These are phyloP conservation scores for Patiria pectinifera DNA, from an alignment of 53 echinoderm and acorn worm genomes.

Conservation along the genomic window DNA sequence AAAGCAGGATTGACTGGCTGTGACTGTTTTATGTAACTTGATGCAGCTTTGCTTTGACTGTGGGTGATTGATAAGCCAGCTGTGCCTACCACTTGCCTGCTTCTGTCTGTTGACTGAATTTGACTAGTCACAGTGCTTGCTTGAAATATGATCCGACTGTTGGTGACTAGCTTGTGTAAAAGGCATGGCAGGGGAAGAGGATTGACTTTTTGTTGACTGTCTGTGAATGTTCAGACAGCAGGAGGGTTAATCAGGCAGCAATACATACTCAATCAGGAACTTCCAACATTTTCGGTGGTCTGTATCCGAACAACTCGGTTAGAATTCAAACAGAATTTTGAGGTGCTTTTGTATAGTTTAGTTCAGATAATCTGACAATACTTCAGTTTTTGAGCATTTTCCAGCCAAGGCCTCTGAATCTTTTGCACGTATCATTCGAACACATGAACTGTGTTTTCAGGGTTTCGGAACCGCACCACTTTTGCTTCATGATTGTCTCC, in stretches of 20 bases:
- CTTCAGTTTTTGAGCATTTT: not conserved
- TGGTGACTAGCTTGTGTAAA: no score
- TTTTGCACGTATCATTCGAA: not conserved
- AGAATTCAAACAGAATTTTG: not conserved
- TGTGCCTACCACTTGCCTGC: no score
- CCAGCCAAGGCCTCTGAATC: conserved; percentile 4
- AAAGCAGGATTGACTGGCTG: no score
- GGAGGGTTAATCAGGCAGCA: not conserved
- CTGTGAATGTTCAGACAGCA: no score
- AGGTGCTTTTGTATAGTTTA: conserved; percentile 14
- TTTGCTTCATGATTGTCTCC: not conserved
- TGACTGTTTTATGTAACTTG: no score
- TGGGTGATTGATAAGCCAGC: no score
- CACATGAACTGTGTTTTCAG: not conserved
- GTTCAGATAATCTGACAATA: not conserved
- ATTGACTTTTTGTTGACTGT: no score
- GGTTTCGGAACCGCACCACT: conserved; percentile 7
- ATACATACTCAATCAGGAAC: not conserved
- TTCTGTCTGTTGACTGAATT: no score
- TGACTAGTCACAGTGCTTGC: no score
- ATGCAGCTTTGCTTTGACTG: no score
- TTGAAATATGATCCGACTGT: no score
- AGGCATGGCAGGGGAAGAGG: no score
- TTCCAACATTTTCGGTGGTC: conserved; percentile 38
- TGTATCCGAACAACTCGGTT: not conserved